A percentile compares a stretch with the other conserved stretches of the same genome.
Conservation (phyloP, 2,888 invertebrate genomes). For the Lagria hirta region DNA sequence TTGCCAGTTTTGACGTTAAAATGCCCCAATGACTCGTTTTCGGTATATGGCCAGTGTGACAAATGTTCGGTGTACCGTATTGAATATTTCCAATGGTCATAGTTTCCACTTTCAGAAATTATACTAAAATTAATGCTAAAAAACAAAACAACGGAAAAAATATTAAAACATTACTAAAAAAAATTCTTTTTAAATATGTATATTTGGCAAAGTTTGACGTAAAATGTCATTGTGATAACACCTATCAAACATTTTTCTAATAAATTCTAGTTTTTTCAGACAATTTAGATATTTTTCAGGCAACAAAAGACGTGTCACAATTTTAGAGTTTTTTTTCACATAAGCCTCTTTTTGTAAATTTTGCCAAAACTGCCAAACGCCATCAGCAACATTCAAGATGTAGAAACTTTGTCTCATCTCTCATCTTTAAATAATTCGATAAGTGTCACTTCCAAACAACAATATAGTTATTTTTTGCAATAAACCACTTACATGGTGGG, state of each 20-base stretch:
- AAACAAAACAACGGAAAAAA: conserved; percentile 23
- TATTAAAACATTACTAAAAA: not conserved
- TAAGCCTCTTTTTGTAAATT: not conserved
- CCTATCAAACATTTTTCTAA: too few relatives aligned
- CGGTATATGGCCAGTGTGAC: conserved; percentile 64
- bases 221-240: too few relatives aligned
- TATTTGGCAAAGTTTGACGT: too few relatives aligned
- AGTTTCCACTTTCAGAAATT: conserved; percentile 64
- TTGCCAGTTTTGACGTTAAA: conserved; percentile 60
- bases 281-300: too few relatives aligned
- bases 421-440: too few relatives aligned
- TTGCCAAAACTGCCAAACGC: too few relatives aligned
- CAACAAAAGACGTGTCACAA: conserved; percentile 4
- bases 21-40: conserved; percentile 61
- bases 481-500: conserved; percentile 66
- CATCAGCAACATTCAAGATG: too few relatives aligned
- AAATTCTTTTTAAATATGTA: too few relatives aligned
- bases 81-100: conserved; percentile 70
- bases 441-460: too few relatives aligned
- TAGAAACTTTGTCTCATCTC: too few relatives aligned
- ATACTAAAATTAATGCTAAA: conserved; percentile 64
- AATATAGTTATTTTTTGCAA: conserved; percentile 4
- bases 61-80: conserved; percentile 66
- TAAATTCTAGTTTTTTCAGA: too few relatives aligned
- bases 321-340: not conserved